Base-by-base conservation (phyloP, 2,113 vertebrate species). In the Macquaria australasica region DNA sequence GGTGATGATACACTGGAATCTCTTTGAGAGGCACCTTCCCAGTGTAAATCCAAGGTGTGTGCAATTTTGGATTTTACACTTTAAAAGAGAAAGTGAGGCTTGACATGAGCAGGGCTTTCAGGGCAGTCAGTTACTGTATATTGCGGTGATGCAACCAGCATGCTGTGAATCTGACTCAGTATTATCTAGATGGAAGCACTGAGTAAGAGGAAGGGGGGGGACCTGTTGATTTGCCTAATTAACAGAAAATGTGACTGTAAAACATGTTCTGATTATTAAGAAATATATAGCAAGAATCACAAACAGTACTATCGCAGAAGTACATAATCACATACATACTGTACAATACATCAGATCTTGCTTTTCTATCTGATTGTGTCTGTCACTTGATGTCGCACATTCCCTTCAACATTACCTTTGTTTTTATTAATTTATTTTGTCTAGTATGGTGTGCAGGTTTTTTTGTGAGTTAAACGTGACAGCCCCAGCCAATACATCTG, bases 401-500 rank as follows among this genome's bases (percentile, higher is more conserved):
- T 64, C 31, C 14, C 31, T n/a, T n/a, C 16, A 75, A 20, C 25
- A 14, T 55, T 77, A 16, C 21, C 18, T 43, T 28, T 62, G 15
- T 51, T 43, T 83, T 69, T 23, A 39, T 69, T 50, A 1, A 43
- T 72, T 15, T 3, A 12, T 66, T 34, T 73, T 28, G 25, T 66
- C 8, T 28, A 51, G 12, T 56, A 3, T 48, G 12, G 8, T 67
- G n/a, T 39, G 21, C 10, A 25, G 8, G 14, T 34, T 48, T 39
- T 43, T 70, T 25, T 28, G 15, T 53, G 45, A 48, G 48, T 59
- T 34, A 67, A 43, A 53, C 1, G 0, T 72, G n/a, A 68, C 71
- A n/a, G 25, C 53, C 16, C 63, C 71, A n/a, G 25, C 53, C 16
- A 72, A 63, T 69, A 39, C 79, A 62, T 85, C 48, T 79, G 81